Evolutionary conservation across 2,113 vertebrate genomes (phyloP).

Genomic region (Halcyon malimbica): DNA sequence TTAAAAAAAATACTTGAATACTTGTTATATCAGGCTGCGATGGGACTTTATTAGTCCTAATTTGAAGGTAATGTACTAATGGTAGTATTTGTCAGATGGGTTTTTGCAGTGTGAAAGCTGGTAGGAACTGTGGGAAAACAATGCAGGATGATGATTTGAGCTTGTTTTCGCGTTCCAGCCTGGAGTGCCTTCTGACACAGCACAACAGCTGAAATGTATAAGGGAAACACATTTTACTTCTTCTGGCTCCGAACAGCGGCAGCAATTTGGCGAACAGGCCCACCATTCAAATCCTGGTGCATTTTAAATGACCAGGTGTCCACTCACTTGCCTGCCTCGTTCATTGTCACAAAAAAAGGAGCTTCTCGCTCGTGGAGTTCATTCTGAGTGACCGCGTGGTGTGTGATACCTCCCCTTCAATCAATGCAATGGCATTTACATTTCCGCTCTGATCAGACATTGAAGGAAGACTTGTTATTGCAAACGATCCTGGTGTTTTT

Average conservation of each 20-base stretch:
- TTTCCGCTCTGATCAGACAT: not conserved
- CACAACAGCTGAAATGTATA: conserved; percentile 50
- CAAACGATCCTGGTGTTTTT: not conserved
- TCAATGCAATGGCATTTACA: not conserved
- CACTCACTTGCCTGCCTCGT: conserved; percentile 21
- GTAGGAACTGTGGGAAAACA: not conserved
- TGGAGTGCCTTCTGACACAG: conserved; percentile 23
- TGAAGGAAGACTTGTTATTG: not conserved
- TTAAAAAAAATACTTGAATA: not conserved
- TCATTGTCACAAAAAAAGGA: conserved; percentile 47
- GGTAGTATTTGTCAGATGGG: conserved; percentile 5
- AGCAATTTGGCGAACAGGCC: conserved; percentile 60
- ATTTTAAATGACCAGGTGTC: conserved; percentile 77
- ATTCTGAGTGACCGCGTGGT: conserved; percentile 13
- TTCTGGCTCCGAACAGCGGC: conserved; percentile 49
- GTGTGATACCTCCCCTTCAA: not conserved
- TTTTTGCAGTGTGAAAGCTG: conserved; percentile 25
- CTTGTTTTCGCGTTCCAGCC: not conserved
- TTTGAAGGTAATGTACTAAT: not conserved
- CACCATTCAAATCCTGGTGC: conserved; percentile 60
- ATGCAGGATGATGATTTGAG: not conserved
- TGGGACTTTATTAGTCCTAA: conserved; percentile 13
- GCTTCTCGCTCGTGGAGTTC: not conserved
- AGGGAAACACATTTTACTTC: conserved; percentile 67
- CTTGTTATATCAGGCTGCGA: not conserved